Base-by-base conservation (phyloP, 2,888 invertebrate genomes). In the Netelia virgata region DNA sequence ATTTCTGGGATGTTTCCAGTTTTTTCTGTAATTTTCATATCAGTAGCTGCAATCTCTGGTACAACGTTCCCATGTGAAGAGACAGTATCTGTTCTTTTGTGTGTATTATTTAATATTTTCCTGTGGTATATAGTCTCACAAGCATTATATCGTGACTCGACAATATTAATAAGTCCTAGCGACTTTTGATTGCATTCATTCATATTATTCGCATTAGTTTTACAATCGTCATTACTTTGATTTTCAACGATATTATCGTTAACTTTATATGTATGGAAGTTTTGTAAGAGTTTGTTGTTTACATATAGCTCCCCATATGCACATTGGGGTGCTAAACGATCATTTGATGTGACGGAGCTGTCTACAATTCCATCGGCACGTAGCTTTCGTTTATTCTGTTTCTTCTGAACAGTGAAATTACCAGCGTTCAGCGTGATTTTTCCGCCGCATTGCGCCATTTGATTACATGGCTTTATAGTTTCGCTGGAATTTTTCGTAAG, bases 401-500 rank as follows among this genome's bases (percentile, higher is more conserved):
- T 14, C 20, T 23, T 68, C 2, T 11, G n/a, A 14, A 47, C 11
- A 11, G 14, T 1, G 11, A 20, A 20, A 18, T 1, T 14, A n/a
- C 28, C 14, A 23, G 0, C 14, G 23, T 20, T 50, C 20, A 43
- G 50, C 28, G 20, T 47, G 0, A 68, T 1, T 50, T 50, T 50
- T 68, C 50, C 47, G 36, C 50, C 68, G 23, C 20, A 53, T 68
- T 68, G 47, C 14, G 68, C 23, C 6, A 50, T 47, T 14, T 23
- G 50, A 50, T n/a, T 20, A 23, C 20, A 68, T 8, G 68, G 43
- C 47, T 50, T 68, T n/a, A n/a, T 68, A 18, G 47, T 68, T 47
- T 50, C 8, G 23, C 47, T 47, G 6, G 68, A 50, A 53, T 0
- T 10, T 36, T 18, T 16, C 36, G 28, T 11, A 41, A 41, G 16